These are phyloP conservation scores for Podiceps cristatus DNA, from an alignment of 2,113 vertebrate species.

Conservation along the genomic window DNA sequence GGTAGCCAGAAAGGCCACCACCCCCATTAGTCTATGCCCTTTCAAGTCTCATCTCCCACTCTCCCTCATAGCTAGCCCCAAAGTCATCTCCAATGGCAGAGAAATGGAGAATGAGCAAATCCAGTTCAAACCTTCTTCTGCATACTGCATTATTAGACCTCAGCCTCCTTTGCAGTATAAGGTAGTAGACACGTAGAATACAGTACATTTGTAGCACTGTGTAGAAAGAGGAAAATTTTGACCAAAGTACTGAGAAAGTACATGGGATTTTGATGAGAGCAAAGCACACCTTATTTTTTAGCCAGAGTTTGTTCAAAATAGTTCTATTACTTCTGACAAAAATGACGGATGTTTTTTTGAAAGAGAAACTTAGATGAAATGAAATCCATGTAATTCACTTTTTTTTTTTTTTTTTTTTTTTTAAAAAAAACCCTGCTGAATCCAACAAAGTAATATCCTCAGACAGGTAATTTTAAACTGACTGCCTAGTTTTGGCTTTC, in stretches of 20 bases:
- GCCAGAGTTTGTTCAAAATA: neutral
- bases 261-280: neutral
- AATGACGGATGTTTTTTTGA: neutral
- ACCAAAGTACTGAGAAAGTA: neutral
- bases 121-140: neutral
- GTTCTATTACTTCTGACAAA: neutral
- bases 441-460: neutral
- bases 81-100: neutral
- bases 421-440: neutral
- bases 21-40: fast-evolving
- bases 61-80: neutral
- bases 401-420: neutral
- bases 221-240: neutral
- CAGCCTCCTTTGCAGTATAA: neutral
- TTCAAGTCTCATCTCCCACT: neutral
- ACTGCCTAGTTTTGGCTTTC: neutral
- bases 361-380: neutral
- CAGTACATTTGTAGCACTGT: neutral
- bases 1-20: neutral
- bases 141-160: neutral
- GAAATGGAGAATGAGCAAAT: neutral
- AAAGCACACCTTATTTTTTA: neutral
- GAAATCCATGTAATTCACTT: neutral
- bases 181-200: neutral
- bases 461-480: neutral